Evolutionary conservation across 2,113 vertebrate species (phyloP).

Genomic region (Strix uralensis): DNA sequence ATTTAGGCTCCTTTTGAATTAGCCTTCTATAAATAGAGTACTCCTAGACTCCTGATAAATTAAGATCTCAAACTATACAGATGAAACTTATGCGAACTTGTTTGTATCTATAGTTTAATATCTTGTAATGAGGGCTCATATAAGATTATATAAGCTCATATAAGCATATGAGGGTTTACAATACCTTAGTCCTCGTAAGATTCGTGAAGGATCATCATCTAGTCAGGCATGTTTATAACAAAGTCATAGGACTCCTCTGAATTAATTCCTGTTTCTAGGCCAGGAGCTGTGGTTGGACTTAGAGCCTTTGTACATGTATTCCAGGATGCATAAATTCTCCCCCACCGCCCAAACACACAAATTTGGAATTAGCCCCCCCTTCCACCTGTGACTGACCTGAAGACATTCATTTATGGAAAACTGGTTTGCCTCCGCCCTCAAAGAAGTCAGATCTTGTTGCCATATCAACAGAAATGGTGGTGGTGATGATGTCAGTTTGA

Average conservation of each 20-base stretch:
- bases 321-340: background rate
- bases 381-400: background rate
- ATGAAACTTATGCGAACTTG: background rate
- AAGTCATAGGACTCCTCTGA: background rate
- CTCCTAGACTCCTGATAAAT: background rate
- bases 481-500: background rate
- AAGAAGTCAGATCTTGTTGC: background rate
- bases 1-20: background rate
- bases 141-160: background rate
- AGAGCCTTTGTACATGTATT: background rate
- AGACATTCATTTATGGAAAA: background rate
- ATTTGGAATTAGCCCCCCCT: background rate
- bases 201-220: background rate
- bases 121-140: background rate
- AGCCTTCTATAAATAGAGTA: background rate
- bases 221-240: background rate
- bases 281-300: background rate
- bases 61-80: background rate
- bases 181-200: background rate
- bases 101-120: background rate
- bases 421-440: background rate
- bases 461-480: background rate
- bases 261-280: background rate
- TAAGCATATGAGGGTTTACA: background rate
- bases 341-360: too few species aligned